Percentiles rank a stretch among this genome's conserved stretches.
These are phyloP conservation scores for Pseudomugil gertrudae DNA, from an alignment of 2,797 vertebrate genomes.

Conservation along the genomic window DNA sequence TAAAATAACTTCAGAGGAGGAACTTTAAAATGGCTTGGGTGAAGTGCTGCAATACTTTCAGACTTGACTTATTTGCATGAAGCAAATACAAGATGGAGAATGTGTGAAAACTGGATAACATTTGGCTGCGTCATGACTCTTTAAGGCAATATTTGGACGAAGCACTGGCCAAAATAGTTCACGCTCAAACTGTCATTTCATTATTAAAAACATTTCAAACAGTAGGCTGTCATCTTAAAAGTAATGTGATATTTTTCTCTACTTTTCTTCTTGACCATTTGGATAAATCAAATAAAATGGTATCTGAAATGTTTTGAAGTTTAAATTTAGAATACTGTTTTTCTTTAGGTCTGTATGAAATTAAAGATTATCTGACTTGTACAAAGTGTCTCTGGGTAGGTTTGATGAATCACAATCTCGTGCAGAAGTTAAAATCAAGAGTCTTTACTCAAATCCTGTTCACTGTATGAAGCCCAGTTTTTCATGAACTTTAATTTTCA, in stretches of 20 bases:
- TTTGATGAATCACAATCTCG: not conserved
- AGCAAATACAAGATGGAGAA: not conserved
- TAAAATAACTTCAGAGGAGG: slow-evolving; percentile 53
- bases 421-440: not conserved
- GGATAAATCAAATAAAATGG: not conserved
- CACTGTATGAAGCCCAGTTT: slow-evolving; percentile 1
- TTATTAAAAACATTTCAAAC: not conserved
- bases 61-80: not conserved
- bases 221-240: not conserved
- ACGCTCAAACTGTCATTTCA: slow-evolving; percentile 23
- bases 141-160: slow-evolving; percentile 1
- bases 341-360: not conserved
- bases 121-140: slow-evolving; percentile 12
- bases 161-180: slow-evolving; percentile 29
- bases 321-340: not conserved
- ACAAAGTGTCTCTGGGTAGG: not conserved
- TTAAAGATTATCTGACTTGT: not conserved
- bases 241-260: not conserved
- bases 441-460: not conserved
- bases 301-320: not conserved
- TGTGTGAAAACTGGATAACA: not conserved
- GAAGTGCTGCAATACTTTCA: not conserved
- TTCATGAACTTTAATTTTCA: not conserved
- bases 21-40: no score
- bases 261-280: not conserved